Evolutionary conservation across 30 jellyfish, hydroid and myxozoan species (phyloP), one percentile per base, ranked within the genome.

Genomic region (Rhopilema esculentum): DNA sequence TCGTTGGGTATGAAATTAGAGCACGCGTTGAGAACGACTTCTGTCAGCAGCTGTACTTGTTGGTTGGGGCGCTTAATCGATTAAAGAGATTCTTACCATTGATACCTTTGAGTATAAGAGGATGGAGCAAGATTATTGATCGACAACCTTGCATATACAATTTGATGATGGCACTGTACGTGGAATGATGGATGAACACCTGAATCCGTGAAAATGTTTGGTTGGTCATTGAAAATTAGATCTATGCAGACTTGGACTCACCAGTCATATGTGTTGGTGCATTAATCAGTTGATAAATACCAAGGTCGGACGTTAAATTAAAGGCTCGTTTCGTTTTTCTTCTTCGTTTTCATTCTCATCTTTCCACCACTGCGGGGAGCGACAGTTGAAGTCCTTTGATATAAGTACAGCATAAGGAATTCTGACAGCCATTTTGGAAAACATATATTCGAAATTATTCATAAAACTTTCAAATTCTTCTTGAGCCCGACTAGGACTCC

Each of bases 251-350:
- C 40, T 51, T 77, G 31, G 91, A 82, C 33, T 82, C 77, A 50
- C 91, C 84, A 50, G 67, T 68, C 67, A 82, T 18, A 64, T 82
- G 83, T 26, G 91, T 82, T 29, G 91, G 91, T 68, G 66, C 91
- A 9, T 84, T 22, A 77, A 77, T 77, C 62, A 77, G 62, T 52
- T 77, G 88, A 68, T 82, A 77, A 28, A 82, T 75, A 48, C 91
- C 91, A 22, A 40, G 66, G 48, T 82, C 91, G 48, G 75, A 70
- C n/a, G n/a, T n/a, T n/a, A n/a, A 27, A 75, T 48, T 66, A 49
- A 12, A 66, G 67, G 91, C 91, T 82, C 76, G 67, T 32, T 66
- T 23, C 66, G 66, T 49, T 82, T 66, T 70, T 84, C 91, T 49
- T 82, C 91, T 0, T 82, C 67, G 19, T 82, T 82, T 48, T 82